phyloP scores from a whole-genome alignment of 2,797 vertebrate species.

The Tauraco hartlaubi region DNA sequence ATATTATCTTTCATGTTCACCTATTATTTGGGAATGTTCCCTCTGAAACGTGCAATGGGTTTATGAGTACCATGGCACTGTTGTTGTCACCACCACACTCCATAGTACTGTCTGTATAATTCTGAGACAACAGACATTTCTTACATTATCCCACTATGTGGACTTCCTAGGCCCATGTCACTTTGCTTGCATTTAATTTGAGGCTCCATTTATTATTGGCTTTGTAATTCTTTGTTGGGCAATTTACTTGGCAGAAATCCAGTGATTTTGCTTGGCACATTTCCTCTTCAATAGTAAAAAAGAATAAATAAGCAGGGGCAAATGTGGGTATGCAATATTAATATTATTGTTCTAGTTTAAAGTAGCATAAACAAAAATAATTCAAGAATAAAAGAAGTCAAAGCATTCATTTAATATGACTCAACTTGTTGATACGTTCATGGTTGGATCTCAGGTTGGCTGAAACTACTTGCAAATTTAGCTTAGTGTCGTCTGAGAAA shows the following conservation, averaged over 20 bases:
- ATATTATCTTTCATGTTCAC: not conserved
- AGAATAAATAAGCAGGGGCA: not conserved
- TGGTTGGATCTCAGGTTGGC: not conserved
- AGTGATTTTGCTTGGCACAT: not conserved
- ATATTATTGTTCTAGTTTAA: not conserved
- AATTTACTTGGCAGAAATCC: not conserved
- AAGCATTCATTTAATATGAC: not conserved
- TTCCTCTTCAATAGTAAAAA: not conserved
- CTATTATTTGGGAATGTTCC: not conserved
- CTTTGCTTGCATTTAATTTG: not conserved
- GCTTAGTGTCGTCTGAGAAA: not conserved
- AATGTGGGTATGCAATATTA: not conserved
- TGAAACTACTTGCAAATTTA: not conserved
- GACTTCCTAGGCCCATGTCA: not conserved
- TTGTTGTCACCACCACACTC: not conserved
- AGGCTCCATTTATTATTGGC: not conserved
- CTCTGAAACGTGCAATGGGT: not conserved
- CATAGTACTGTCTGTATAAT: not conserved
- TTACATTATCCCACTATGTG: not conserved
- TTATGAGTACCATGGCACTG: not conserved
- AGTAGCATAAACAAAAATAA: not conserved
- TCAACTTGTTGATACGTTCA: not conserved
- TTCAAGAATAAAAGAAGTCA: not conserved
- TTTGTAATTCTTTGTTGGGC: not conserved
- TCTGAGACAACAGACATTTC: not conserved